Evolutionary conservation across 2,888 invertebrate genomes (phyloP), one percentile per base, ranked within the genome.

Genomic region (Proisotoma minuta): DNA sequence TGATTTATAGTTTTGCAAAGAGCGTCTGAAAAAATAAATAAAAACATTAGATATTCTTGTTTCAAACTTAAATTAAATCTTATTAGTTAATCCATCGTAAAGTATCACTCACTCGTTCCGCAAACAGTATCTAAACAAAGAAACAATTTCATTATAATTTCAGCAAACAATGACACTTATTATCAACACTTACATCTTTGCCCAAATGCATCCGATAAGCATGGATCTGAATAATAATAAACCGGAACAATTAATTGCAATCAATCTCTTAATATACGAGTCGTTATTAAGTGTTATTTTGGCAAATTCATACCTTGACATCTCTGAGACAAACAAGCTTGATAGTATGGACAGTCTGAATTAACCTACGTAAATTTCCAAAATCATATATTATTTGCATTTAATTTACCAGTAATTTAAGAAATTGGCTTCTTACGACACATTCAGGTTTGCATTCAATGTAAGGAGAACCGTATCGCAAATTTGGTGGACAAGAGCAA

Each of bases 271-370:
- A n/a, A n/a, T n/a, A n/a, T n/a, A n/a, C n/a, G n/a, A n/a, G n/a
- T n/a, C n/a, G n/a, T n/a, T n/a, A n/a, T n/a, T n/a, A n/a, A n/a
- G n/a, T n/a, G n/a, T n/a, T n/a, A n/a, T n/a, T n/a, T 34, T 10
- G 12, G 12, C 34, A 34, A 8, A 34, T 49, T 92, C 34, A 15
- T 15, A 34, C 15, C 34, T 8, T 34, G 84, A 76, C 94, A 94
- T 78, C 86, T 88, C 74, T 88, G 87, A 76, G 89, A 89, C 43
- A 91, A 82, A 74, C 94, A 94, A 20, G 92, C 91, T 71, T 86
- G 85, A 69, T 89, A 85, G 60, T 88, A 83, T 0, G 89, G 83
- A 78, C 93, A 94, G 74, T 93, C 92, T n/a, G 88, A 87, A 76
- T 92, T 92, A 58, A 88, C 20, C 47, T 47, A 18, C 20, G 20